phyloP scores from a whole-genome alignment of 2,888 invertebrate genomes.

The Adelphocoris suturalis region DNA sequence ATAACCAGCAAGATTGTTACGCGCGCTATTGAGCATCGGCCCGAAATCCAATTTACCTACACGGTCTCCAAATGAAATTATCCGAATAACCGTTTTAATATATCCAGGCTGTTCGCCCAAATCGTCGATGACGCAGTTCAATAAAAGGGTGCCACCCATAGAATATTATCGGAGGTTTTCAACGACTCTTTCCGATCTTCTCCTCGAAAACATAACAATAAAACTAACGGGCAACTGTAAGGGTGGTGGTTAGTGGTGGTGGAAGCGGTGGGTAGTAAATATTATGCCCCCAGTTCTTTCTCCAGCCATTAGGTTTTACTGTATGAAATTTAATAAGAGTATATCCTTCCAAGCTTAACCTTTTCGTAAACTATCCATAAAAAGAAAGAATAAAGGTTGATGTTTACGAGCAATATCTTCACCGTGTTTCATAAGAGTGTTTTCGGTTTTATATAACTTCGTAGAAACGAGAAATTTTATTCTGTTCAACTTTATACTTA shows the following conservation, averaged over 20 bases:
- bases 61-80: background rate
- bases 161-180: background rate
- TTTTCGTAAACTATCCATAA: background rate
- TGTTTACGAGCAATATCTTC: background rate
- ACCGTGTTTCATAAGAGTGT: background rate
- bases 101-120: background rate
- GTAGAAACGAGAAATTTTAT: too few species aligned
- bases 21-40: background rate
- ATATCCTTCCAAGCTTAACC: background rate
- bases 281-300: background rate
- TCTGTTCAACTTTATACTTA: too few species aligned
- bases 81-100: slow-evolving; percentile 15
- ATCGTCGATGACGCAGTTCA: background rate
- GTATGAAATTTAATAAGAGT: slow-evolving; percentile 28
- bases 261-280: background rate
- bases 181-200: slow-evolving; percentile 13
- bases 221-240: background rate
- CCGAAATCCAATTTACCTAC: background rate
- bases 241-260: background rate
- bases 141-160: background rate
- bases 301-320: slow-evolving; percentile 15
- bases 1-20: background rate
- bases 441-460: too few species aligned
- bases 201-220: background rate
- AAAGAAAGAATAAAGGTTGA: background rate